phyloP scores from a whole-genome alignment of 2,888 invertebrate species.

The Caenorhabditis sulstoni region DNA sequence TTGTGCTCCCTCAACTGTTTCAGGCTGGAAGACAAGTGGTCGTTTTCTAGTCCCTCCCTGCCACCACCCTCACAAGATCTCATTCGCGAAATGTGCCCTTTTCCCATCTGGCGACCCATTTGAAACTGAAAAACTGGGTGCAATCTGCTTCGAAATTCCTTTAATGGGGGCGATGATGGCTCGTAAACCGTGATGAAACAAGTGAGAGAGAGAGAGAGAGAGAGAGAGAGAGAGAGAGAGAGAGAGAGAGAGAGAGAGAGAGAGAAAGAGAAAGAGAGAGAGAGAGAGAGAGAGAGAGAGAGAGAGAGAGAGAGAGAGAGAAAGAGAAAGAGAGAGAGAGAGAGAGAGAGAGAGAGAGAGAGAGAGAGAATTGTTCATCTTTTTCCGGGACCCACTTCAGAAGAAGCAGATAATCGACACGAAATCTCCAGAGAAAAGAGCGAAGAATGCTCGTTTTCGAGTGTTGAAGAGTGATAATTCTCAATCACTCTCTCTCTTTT shows the following conservation, averaged over 20 bases:
- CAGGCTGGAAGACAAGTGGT: too few relatives aligned
- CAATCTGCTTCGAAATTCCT: slow-evolving; percentile 49
- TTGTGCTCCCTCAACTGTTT: slow-evolving; percentile 1
- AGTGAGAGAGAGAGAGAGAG: slow-evolving; percentile 34
- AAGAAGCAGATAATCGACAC: slow-evolving; percentile 49
- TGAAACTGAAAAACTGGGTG: too few relatives aligned
- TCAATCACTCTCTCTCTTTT: slow-evolving; percentile 31
- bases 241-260: too few relatives aligned
- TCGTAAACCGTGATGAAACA: slow-evolving; percentile 53
- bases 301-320: too few relatives aligned
- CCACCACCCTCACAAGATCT: too few relatives aligned
- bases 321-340: too few relatives aligned
- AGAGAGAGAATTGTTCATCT: slow-evolving; percentile 1
- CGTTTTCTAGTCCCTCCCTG: neutral
- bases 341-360: too few relatives aligned
- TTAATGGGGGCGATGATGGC: slow-evolving; percentile 43
- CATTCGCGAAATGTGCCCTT: too few relatives aligned
- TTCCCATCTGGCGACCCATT: too few relatives aligned
- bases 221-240: slow-evolving; percentile 1
- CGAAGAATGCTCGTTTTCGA: slow-evolving; percentile 25
- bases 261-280: too few relatives aligned
- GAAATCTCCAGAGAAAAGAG: slow-evolving; percentile 53
- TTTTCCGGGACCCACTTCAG: too few relatives aligned
- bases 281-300: too few relatives aligned
- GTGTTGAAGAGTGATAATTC: slow-evolving; percentile 32